A percentile compares a stretch with the other conserved stretches of the same genome.
These are phyloP conservation scores for Myripristis jacobus DNA, from an alignment of 2,797 vertebrate species.

Conservation along the genomic window DNA sequence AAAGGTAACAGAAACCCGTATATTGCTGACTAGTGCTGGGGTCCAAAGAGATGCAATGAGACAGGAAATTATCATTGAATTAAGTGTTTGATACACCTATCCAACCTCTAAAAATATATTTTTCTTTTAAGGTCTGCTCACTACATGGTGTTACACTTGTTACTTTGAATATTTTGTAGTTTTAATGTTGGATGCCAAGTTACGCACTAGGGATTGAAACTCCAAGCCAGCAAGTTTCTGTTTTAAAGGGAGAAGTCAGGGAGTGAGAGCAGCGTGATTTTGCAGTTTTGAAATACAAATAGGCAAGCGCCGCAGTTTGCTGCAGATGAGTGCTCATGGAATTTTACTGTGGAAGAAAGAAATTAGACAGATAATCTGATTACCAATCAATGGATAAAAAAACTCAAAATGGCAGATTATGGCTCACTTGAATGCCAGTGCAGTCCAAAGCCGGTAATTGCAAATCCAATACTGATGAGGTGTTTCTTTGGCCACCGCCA, in stretches of 20 bases:
- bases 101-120: background rate
- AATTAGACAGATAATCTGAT: conserved; percentile 68
- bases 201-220: conserved; percentile 6
- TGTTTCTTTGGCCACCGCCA: conserved; percentile 47
- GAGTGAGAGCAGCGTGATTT: background rate
- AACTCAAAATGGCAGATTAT: conserved; percentile 63
- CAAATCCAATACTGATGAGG: conserved; percentile 74
- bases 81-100: conserved; percentile 23
- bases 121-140: too few species aligned
- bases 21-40: background rate
- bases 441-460: conserved; percentile 71
- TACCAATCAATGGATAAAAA: conserved; percentile 69
- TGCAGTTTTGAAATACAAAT: conserved; percentile 21
- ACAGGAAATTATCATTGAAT: conserved; percentile 32
- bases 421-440: conserved; percentile 61
- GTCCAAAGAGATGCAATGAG: conserved; percentile 20
- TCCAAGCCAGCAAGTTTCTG: conserved; percentile 27
- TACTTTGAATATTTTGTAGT: background rate
- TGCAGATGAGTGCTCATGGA: conserved; percentile 47
- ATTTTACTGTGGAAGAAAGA: conserved; percentile 50
- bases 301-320: conserved; percentile 56
- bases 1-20: background rate
- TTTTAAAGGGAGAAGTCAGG: conserved; percentile 38
- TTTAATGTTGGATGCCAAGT: conserved; percentile 2
- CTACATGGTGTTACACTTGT: too few species aligned